A percentile compares a stretch with the other conserved stretches of the same genome.
phyloP scores from a whole-genome alignment of 2,797 vertebrate genomes.

The Bovichtus variegatus region DNA sequence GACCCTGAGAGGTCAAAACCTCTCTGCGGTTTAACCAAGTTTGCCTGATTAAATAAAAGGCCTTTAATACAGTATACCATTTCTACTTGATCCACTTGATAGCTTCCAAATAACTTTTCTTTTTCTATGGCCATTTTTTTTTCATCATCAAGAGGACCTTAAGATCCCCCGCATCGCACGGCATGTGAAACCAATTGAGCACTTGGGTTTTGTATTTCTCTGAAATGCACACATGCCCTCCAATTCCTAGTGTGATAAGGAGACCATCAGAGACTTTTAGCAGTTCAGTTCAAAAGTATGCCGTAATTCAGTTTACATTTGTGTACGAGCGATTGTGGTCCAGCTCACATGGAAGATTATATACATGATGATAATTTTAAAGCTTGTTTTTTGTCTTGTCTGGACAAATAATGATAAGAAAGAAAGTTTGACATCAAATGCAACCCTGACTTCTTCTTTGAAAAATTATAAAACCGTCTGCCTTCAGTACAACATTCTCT shows the following conservation, averaged over 20 bases:
- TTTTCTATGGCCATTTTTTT: background rate
- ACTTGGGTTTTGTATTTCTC: background rate
- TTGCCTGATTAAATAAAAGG: constrained; percentile 8
- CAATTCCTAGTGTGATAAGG: background rate
- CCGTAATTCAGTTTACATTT: background rate
- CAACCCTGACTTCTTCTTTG: background rate
- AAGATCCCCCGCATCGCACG: background rate
- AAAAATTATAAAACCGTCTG: background rate
- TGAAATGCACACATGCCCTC: too few relatives aligned
- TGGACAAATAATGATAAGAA: background rate
- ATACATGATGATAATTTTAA: too few relatives aligned
- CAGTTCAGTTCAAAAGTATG: background rate
- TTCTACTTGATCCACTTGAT: background rate
- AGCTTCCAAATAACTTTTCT: background rate
- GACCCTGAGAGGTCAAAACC: background rate
- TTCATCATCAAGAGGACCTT: background rate
- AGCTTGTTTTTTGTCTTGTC: background rate
- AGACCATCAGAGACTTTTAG: background rate
- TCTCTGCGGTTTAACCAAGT: background rate
- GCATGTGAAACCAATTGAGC: background rate
- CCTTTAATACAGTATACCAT: background rate
- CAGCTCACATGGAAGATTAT: too few relatives aligned
- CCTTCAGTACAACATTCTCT: background rate
- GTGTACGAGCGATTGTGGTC: background rate
- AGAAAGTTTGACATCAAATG: background rate